Conservation (phyloP, 1,140 invertebrate genomes). For the Drosophila triauraria region DNA sequence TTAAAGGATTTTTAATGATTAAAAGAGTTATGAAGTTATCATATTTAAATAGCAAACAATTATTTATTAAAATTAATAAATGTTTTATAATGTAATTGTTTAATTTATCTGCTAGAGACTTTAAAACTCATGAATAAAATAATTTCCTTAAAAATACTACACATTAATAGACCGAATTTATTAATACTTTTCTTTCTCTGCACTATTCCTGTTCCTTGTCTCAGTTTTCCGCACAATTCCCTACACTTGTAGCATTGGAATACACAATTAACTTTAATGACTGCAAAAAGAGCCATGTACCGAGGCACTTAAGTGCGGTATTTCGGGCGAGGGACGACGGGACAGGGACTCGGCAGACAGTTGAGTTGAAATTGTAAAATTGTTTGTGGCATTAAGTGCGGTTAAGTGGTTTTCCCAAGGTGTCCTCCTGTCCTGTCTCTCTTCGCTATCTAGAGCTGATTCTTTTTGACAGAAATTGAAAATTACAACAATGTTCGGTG, state of each 20-base stretch:
- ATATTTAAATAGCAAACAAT: too few relatives aligned
- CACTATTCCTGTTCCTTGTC: conserved; percentile 5
- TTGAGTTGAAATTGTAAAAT: conserved; percentile 58
- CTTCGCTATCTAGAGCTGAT: conserved; percentile 19
- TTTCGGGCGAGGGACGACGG: neutral
- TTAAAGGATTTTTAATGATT: too few relatives aligned
- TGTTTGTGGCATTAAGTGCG: conserved; percentile 58
- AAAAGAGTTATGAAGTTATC: too few relatives aligned
- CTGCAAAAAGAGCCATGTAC: conserved; percentile 68
- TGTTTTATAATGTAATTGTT: too few relatives aligned
- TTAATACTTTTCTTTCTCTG: conserved; percentile 3
- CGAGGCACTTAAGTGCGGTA: conserved; percentile 31
- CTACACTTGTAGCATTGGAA: conserved; percentile 21
- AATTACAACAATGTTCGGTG: conserved; percentile 62
- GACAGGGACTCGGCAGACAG: conserved; percentile 31
- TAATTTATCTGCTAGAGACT: too few relatives aligned
- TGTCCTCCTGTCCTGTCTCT: conserved; percentile 33
- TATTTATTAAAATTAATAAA: too few relatives aligned
- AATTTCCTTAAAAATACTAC: neutral
- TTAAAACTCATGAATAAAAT: too few relatives aligned
- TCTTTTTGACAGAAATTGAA: conserved; percentile 73
- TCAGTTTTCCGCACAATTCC: conserved; percentile 27
- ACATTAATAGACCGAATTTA: neutral
- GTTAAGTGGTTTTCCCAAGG: conserved; percentile 70
- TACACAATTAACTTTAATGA: conserved; percentile 80